Conservation (phyloP, 2,113 vertebrate species). For the Andinoacara biseriatus region DNA sequence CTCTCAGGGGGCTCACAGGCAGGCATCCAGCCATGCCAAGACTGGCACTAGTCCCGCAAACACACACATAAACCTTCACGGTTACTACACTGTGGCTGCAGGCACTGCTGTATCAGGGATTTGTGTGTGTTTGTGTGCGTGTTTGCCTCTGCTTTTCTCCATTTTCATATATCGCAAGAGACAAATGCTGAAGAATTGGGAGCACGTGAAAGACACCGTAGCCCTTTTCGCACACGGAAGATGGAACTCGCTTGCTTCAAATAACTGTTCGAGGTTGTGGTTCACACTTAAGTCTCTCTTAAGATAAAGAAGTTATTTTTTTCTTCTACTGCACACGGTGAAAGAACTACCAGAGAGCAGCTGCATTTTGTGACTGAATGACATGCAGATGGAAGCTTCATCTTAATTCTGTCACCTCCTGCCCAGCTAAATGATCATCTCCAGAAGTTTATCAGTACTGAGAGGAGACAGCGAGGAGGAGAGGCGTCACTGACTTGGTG, state of each 20-base stretch:
- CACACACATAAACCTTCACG: constrained; percentile 49
- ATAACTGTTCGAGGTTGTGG: constrained; percentile 27
- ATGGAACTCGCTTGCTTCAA: constrained; percentile 29
- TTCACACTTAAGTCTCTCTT: constrained; percentile 26
- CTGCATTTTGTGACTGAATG: not conserved
- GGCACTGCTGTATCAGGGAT: constrained; percentile 48
- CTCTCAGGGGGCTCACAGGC: constrained; percentile 70
- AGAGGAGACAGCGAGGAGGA: not conserved
- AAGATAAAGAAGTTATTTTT: not conserved
- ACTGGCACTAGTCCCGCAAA: constrained; percentile 69
- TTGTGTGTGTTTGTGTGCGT: constrained; percentile 22
- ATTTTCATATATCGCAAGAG: constrained; percentile 57
- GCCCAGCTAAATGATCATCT: not conserved
- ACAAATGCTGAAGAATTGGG: constrained; percentile 54
- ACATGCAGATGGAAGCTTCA: not conserved
- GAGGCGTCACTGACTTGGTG: not conserved
- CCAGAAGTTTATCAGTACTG: not conserved
- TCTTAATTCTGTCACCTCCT: constrained; percentile 15
- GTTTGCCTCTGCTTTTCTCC: constrained; percentile 49
- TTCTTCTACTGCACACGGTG: not conserved
- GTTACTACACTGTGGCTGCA: constrained; percentile 46
- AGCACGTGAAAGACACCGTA: constrained; percentile 53
- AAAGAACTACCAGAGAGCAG: not conserved
- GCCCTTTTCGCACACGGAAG: constrained; percentile 34
- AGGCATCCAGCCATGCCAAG: constrained; percentile 72